Percentiles rank a stretch among this genome's conserved stretches.
Conservation (phyloP, 2,113 vertebrate genomes). For the Scolopax mira region DNA sequence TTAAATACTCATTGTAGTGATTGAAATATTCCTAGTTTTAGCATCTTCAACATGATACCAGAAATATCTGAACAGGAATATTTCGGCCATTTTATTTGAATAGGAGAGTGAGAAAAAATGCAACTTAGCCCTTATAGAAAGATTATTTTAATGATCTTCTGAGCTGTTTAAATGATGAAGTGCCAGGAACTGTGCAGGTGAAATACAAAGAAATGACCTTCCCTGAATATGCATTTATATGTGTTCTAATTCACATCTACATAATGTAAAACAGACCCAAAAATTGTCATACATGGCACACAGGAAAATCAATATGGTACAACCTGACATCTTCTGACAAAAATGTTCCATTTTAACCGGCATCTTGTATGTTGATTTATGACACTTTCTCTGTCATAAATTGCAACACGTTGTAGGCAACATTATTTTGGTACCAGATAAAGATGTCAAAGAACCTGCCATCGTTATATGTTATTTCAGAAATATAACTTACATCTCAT, state of each 20-base stretch:
- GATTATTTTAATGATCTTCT: neutral
- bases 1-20: neutral
- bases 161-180: neutral
- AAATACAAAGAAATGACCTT: neutral
- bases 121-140: neutral
- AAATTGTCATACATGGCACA: neutral
- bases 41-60: neutral
- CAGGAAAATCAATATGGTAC: neutral
- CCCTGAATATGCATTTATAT: neutral
- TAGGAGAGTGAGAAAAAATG: neutral
- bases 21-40: conserved; percentile 1
- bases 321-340: neutral
- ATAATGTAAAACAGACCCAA: neutral
- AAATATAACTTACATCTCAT: neutral
- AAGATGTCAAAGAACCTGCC: neutral
- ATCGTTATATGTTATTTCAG: neutral
- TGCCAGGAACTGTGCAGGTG: neutral
- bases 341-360: neutral
- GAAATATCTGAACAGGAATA: neutral
- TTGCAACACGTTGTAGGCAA: neutral
- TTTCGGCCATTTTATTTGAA: neutral
- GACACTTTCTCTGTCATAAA: neutral
- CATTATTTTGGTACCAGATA: conserved; percentile 13
- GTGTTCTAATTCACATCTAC: neutral
- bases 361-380: neutral